Percentiles rank a stretch among this genome's conserved stretches.
Conservation (phyloP, 2,113 vertebrate species). For the Gadus chalcogrammus region DNA sequence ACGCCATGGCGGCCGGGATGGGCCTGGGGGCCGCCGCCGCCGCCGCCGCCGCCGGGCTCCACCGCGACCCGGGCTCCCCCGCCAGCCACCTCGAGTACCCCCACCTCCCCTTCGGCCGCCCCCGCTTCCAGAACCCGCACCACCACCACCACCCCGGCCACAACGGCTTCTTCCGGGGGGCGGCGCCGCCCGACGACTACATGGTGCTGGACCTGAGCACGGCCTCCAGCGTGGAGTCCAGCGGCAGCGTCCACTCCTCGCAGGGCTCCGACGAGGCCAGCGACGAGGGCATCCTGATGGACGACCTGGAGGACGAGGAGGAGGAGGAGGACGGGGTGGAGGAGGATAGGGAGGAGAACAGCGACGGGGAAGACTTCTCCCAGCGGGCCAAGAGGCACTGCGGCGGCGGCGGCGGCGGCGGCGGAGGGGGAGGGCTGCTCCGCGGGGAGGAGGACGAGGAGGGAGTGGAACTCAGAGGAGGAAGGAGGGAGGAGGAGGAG, state of each 20-base stretch:
- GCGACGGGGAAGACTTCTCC: slow-evolving; percentile 87
- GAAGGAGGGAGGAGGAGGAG: slow-evolving; percentile 45
- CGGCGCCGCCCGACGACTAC: slow-evolving; percentile 87
- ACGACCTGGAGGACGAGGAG: slow-evolving; percentile 81
- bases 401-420: slow-evolving; percentile 43
- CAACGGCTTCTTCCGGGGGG: slow-evolving; percentile 85
- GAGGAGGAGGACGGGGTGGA: slow-evolving; percentile 27
- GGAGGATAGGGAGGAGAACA: slow-evolving; percentile 69
- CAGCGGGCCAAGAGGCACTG: slow-evolving; percentile 68
- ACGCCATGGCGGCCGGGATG: slow-evolving; percentile 62
- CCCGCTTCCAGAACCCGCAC: slow-evolving; percentile 61
- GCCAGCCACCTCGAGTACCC: slow-evolving; percentile 80
- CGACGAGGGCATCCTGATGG: slow-evolving; percentile 94
- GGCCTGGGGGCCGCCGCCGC: slow-evolving; percentile 50
- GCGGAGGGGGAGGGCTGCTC: slow-evolving; percentile 34
- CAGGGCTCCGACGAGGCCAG: slow-evolving; percentile 94
- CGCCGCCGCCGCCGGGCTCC: slow-evolving; percentile 60
- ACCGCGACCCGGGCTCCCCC: slow-evolving; percentile 78
- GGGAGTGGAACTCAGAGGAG: slow-evolving; percentile 42
- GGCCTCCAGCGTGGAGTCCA: slow-evolving; percentile 93
- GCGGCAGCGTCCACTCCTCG: slow-evolving; percentile 95
- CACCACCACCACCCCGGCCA: slow-evolving; percentile 68
- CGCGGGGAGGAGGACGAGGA: slow-evolving; percentile 34
- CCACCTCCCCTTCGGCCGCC: slow-evolving; percentile 42
- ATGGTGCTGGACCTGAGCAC: slow-evolving; percentile 97